Conservation (phyloP, 2,113 vertebrate genomes). For the Pachyramphus minor region DNA sequence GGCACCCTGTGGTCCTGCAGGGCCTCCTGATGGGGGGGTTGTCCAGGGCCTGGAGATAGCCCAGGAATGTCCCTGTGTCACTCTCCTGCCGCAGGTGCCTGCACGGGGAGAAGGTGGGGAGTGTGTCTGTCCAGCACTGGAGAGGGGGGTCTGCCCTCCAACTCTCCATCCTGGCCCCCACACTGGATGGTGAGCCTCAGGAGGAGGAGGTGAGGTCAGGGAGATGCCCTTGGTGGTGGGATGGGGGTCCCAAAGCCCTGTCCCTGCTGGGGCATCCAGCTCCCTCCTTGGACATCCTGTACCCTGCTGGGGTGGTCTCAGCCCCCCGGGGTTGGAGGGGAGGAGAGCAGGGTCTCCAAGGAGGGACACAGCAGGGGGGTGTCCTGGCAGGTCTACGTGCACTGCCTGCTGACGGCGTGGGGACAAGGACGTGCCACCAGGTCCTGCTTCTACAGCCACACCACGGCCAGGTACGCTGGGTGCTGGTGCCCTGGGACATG, state of each 20-base stretch:
- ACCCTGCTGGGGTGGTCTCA: background rate
- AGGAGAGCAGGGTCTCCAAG: background rate
- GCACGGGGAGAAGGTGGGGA: background rate
- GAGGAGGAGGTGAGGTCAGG: slow-evolving; percentile 19
- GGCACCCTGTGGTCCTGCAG: background rate
- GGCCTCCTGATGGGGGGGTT: background rate
- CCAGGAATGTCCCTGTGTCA: background rate
- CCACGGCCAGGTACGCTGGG: background rate
- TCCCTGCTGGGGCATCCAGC: background rate
- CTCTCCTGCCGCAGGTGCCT: slow-evolving; percentile 7
- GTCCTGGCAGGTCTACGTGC: background rate
- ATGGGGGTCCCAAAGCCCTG: background rate
- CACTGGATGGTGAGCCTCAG: background rate
- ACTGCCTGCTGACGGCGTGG: background rate
- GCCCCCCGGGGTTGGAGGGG: accelerated
- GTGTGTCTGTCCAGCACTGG: background rate
- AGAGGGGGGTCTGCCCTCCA: background rate
- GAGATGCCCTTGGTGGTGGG: background rate
- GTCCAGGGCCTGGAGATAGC: background rate
- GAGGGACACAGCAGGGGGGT: background rate
- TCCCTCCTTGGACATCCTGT: too few species aligned
- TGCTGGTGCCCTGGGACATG: accelerated
- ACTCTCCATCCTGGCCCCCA: background rate
- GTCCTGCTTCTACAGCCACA: slow-evolving; percentile 34
- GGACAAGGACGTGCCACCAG: background rate